Evolutionary conservation across 1,140 invertebrate genomes (phyloP), one percentile per base, ranked within the genome.

Genomic region (Heliconius melpomene): DNA sequence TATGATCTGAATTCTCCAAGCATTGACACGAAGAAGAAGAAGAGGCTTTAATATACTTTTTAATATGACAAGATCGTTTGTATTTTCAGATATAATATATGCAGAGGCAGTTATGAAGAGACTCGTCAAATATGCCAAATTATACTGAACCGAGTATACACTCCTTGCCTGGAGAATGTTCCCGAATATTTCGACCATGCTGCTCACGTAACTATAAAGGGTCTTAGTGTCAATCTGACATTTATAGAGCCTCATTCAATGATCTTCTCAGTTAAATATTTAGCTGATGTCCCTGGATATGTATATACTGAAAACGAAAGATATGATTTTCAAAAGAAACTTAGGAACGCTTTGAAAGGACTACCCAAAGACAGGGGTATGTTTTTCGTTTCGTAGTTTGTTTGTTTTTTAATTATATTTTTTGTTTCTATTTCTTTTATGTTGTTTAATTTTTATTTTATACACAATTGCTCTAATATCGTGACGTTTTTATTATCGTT

Each of bases 11-110:
- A 32, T 32, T 32, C 32, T 32, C 32, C 32, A 32, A 32, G 5
- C 32, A 32, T 32, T 32, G 5, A 7, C 32, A 32, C 32, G 32
- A 32, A 32, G 32, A 32, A 32, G 32, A 32, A 32, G 32, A 32
- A 32, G 32, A 32, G 32, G 6, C 0, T 32, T 32, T 32, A 32
- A 32, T 32, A 20, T 52, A 18, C 50, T 52, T 18, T 46, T 13
- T 46, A 11, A 11, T 13, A 46, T 46, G 7, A 23, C 7, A n/a
- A 18, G 9, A 16, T 3, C 1, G 3, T 29, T 26, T 11, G 9
- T 79, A 80, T 36, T 46, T 46, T 16, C 86, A 95, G 95, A 80
- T 96, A 95, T 84, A 96, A 96, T 84, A 87, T 96, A 26, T 95
- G 93, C 79, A 83, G 87, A 36, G 87, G 88, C 2, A 90, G 85